These are phyloP conservation scores for Trichonephila clavata DNA, from an alignment of 1,140 invertebrate species.

Conservation along the genomic window DNA sequence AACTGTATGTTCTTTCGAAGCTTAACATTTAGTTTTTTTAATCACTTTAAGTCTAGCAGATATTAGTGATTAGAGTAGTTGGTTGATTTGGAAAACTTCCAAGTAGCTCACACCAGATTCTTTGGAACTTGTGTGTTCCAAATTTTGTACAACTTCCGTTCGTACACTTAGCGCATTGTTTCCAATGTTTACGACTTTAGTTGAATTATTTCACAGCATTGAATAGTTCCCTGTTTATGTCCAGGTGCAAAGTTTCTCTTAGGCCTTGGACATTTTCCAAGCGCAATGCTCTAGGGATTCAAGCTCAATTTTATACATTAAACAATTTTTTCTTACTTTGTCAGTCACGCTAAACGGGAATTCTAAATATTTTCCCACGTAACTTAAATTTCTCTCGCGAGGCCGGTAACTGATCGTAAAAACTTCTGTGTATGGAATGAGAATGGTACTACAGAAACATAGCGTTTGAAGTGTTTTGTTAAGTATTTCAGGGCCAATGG, in stretches of 20 bases:
- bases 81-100: not conserved
- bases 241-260: constrained; percentile 24
- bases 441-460: too few species aligned
- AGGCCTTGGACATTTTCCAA: not conserved
- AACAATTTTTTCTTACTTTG: not conserved
- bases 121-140: not conserved
- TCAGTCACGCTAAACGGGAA: not conserved
- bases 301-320: constrained; percentile 9
- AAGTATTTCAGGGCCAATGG: too few species aligned
- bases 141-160: not conserved
- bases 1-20: too few species aligned
- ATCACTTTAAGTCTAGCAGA: not conserved
- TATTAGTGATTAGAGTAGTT: not conserved
- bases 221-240: constrained; percentile 1
- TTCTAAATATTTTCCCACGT: not conserved
- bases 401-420: not conserved
- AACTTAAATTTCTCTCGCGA: not conserved
- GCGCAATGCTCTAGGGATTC: not conserved
- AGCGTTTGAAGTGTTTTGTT: too few species aligned
- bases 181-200: not conserved
- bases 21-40: not conserved
- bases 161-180: not conserved
- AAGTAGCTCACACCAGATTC: not conserved
- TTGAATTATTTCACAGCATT: constrained; percentile 8
- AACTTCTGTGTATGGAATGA: not conserved